Evolutionary conservation across 2,113 vertebrate species (phyloP), one percentile per base, ranked within the genome.

Genomic region (Callithrix jacchus): DNA sequence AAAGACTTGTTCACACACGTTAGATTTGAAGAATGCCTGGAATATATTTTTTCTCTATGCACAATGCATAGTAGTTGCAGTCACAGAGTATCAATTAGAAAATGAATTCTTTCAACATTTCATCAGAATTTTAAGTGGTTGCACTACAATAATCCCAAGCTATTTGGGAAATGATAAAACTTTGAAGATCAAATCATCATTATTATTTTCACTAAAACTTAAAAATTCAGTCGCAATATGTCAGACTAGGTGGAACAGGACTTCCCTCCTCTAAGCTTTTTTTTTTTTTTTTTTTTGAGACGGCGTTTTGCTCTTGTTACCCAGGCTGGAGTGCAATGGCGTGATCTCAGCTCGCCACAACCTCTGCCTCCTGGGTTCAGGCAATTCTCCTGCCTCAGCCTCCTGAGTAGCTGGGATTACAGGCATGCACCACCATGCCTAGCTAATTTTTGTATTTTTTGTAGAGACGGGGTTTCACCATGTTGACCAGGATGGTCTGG

Each of bases 101-200:
- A 73, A 87, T 54, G 9, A n/a, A 71, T 74, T 64, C 1, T n/a
- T 94, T 92, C 12, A 1, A 85, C 4, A 27, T 76, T 87, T 73
- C 79, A 42, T 73, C 40, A 91, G 58, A 92, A 92, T 54, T 92
- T 92, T 85, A 91, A 71, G 35, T 66, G 74, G 90, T 87, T 54
- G 61, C 30, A 42, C 23, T 10, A 27, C 3, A 70, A 23, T 86
- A 89, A 74, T 66, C 3, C 11, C 25, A 20, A 88, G 40, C 18
- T 93, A 16, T 73, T 88, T 96, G 32, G 12, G 6, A 87, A 96
- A 84, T 47, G 6, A 11, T 89, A 66, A 94, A 82, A 95, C 2
- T 35, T 32, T 23, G 6, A 89, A 52, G 27, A 76, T 84, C 27
- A 80, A 91, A 90, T 40, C 1, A 68, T 49, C 7, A 58, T 42